Evolutionary conservation across 1,140 invertebrate genomes (phyloP), one percentile per base, ranked within the genome.

Genomic region (Oedothorax gibbosus): DNA sequence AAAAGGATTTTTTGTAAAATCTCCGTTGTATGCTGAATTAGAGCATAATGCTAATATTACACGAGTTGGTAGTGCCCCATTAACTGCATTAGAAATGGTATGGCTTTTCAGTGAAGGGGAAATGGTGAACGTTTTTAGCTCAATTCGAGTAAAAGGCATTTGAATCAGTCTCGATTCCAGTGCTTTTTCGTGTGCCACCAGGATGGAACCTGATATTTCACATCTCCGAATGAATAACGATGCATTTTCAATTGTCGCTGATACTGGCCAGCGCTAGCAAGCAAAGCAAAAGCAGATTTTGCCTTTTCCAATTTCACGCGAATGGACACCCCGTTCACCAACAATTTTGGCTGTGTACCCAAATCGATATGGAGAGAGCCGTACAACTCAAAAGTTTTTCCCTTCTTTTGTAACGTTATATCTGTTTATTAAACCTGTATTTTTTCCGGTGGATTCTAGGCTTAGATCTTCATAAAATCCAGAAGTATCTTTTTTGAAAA

Each of bases 141-240:
- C 64, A 18, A 66, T 66, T 66, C 64, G n/a, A 11, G 64, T 66
- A 18, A 66, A 66, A 18, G 64, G 64, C 64, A 66, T 66, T 66
- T 66, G 64, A 66, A 66, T 20, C 15, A 66, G 18, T 5, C 15
- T 18, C 20, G 12, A 10, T 66, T 66, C 64, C 18, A 66, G 10
- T 2, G 64, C 64, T 21, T 66, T 66, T 66, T 66, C 64, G 21
- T 66, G 64, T 12, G 15, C 64, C 10, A 66, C 20, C 0, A 66
- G 64, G 10, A 35, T 35, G 35, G 35, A 35, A 35, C 35, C 35
- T 35, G 35, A 35, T 2, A 35, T 35, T 35, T 35, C 35, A 35
- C 35, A 35, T 35, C 35, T 35, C 35, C 35, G 35, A 35, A 35
- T 35, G 35, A 35, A 35, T 35, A 35, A 35, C 35, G 35, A 62